Percentiles rank a stretch among this genome's conserved stretches.
phyloP scores from a whole-genome alignment of 2,113 vertebrate genomes.

The Scytalopus superciliaris region DNA sequence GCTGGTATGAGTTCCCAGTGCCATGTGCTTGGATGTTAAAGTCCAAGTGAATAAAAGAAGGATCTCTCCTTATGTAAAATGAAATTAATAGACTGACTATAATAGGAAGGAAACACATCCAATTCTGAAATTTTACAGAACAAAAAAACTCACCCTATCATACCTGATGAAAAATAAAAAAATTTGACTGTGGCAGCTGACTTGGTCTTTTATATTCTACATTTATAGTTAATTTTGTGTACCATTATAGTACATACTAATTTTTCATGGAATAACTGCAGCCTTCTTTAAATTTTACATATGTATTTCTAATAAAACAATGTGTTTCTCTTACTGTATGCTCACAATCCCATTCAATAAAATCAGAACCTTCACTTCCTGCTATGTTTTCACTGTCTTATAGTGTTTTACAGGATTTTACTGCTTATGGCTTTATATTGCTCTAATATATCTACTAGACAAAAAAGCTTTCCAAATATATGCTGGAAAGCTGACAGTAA shows the following conservation, averaged over 20 bases:
- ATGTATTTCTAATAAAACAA: constrained; percentile 16
- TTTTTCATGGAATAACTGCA: constrained; percentile 46
- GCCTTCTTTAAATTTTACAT: constrained; percentile 29
- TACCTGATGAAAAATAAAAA: not conserved
- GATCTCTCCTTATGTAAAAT: not conserved
- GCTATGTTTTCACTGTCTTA: not conserved
- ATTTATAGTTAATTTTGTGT: constrained; percentile 2
- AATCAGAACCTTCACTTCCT: not conserved
- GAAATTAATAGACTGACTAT: not conserved
- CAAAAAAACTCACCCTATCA: not conserved
- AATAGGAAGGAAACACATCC: not conserved
- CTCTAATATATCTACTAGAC: not conserved
- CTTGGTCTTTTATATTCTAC: not conserved
- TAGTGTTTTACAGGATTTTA: not conserved
- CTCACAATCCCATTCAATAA: not conserved
- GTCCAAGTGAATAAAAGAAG: not conserved
- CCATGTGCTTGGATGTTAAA: not conserved
- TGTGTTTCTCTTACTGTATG: constrained; percentile 8
- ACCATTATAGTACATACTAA: not conserved
- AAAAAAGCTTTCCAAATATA: not conserved
- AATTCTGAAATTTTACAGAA: not conserved
- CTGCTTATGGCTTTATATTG: not conserved
- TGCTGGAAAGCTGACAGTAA: not conserved
- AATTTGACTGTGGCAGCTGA: not conserved
- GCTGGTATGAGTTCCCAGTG: not conserved